A percentile compares a stretch with the other conserved stretches of the same genome.
These are phyloP conservation scores for Physella acuta DNA, from an alignment of 1,140 invertebrate species.

Conservation along the genomic window DNA sequence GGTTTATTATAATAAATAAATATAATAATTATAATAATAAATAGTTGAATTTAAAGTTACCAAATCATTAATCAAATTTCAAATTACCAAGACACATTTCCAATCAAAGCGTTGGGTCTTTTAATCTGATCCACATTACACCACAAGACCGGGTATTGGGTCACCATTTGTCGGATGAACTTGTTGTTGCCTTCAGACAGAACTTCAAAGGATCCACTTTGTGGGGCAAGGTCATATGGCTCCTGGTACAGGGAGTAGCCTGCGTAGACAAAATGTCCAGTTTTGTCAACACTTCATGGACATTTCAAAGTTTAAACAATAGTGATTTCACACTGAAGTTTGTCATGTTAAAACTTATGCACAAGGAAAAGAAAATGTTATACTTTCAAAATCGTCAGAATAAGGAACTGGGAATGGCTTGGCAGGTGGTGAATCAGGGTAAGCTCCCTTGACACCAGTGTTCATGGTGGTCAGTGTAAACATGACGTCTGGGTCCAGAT, in stretches of 20 bases:
- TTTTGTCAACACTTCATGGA: too few relatives aligned
- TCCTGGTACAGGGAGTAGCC: too few relatives aligned
- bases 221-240: slow-evolving; percentile 53
- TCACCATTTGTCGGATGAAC: slow-evolving; percentile 48
- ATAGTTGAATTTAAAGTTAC: neutral
- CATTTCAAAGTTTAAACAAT: too few relatives aligned
- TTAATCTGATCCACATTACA: slow-evolving; percentile 36
- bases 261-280: too few relatives aligned
- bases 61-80: neutral
- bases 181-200: slow-evolving; percentile 33
- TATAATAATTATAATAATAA: neutral
- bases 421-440: slow-evolving; percentile 37
- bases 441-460: slow-evolving; percentile 38
- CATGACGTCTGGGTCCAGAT: slow-evolving; percentile 45
- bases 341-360: too few relatives aligned
- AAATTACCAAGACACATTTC: slow-evolving; percentile 40
- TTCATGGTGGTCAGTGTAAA: slow-evolving; percentile 51
- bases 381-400: slow-evolving; percentile 54
- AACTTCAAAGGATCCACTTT: slow-evolving; percentile 54
- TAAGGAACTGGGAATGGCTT: slow-evolving; percentile 50
- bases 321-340: too few relatives aligned
- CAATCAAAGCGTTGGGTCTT: slow-evolving; percentile 38
- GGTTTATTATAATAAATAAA: neutral
- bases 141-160: slow-evolving; percentile 45
- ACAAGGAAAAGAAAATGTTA: neutral